phyloP scores from a whole-genome alignment of 2,888 invertebrate genomes.

The Campopleginae sp. region DNA sequence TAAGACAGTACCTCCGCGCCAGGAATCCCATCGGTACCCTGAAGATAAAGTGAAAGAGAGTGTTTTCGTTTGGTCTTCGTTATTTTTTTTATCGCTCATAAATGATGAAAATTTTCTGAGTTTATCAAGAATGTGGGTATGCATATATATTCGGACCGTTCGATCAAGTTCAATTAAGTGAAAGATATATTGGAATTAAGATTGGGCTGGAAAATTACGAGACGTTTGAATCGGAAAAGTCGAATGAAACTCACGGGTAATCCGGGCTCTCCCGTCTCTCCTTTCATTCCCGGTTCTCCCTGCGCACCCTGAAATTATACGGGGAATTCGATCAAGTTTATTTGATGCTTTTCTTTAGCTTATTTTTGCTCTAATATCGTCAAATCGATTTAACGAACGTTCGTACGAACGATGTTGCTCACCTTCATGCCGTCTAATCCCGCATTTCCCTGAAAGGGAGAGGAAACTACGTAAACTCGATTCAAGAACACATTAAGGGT shows the following conservation, averaged over 20 bases:
- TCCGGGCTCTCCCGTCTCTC: slow-evolving; percentile 96
- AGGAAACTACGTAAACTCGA: slow-evolving; percentile 85
- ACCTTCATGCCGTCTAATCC: slow-evolving; percentile 99
- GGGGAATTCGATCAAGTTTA: slow-evolving; percentile 63
- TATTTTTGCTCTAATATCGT: slow-evolving; percentile 24
- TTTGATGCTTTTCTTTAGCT: background rate
- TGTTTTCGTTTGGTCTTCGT: slow-evolving; percentile 39
- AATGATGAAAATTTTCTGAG: background rate
- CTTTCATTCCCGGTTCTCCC: slow-evolving; percentile 96
- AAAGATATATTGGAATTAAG: slow-evolving; percentile 24
- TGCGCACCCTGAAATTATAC: slow-evolving; percentile 91
- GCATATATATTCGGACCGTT: background rate
- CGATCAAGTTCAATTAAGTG: slow-evolving; percentile 12
- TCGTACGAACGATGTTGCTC: slow-evolving; percentile 83
- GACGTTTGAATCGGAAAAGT: slow-evolving; percentile 40
- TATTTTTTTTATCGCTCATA: background rate
- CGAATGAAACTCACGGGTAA: slow-evolving; percentile 90
- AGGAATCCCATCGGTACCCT: slow-evolving; percentile 97
- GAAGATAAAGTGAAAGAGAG: slow-evolving; percentile 78
- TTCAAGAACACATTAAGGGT: slow-evolving; percentile 64
- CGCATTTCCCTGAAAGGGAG: slow-evolving; percentile 92
- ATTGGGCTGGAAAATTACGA: background rate
- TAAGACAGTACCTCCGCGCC: slow-evolving; percentile 91
- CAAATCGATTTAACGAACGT: slow-evolving; percentile 54
- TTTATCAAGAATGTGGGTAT: background rate